These are phyloP conservation scores for Lithophane socia DNA, from an alignment of 2,888 invertebrate species.

Conservation along the genomic window DNA sequence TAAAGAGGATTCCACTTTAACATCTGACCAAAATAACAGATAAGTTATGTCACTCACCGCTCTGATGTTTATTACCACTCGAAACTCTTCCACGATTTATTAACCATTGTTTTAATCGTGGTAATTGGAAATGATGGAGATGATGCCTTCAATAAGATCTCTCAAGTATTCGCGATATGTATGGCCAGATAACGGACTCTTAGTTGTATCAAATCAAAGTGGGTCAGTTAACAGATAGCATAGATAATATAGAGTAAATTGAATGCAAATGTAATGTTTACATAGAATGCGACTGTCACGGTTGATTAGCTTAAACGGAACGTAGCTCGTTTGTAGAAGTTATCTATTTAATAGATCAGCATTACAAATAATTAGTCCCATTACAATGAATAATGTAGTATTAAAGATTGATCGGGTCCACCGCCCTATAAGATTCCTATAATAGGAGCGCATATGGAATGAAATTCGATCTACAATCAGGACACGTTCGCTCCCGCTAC, in stretches of 20 bases:
- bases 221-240: slow-evolving; percentile 51
- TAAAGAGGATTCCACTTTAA: slow-evolving; percentile 65
- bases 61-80: slow-evolving; percentile 71
- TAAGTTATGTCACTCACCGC: slow-evolving; percentile 69
- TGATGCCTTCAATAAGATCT: slow-evolving; percentile 49
- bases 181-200: slow-evolving; percentile 37
- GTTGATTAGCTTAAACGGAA: slow-evolving; percentile 56
- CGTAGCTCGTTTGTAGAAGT: slow-evolving; percentile 48
- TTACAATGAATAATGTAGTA: slow-evolving; percentile 76
- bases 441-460: slow-evolving; percentile 73
- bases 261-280: slow-evolving; percentile 62
- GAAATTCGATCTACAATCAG: slow-evolving; percentile 76
- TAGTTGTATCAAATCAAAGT: slow-evolving; percentile 47
- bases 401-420: slow-evolving; percentile 71
- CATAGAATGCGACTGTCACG: slow-evolving; percentile 59
- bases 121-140: slow-evolving; percentile 62
- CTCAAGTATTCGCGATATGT: slow-evolving; percentile 41
- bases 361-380: slow-evolving; percentile 64
- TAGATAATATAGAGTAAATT: slow-evolving; percentile 49
- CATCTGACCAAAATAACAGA: slow-evolving; percentile 71
- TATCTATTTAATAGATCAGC: slow-evolving; percentile 63
- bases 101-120: slow-evolving; percentile 74
- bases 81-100: slow-evolving; percentile 72
- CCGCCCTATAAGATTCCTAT: slow-evolving; percentile 65
- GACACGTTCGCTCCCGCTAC: slow-evolving; percentile 80